phyloP scores from a whole-genome alignment of 2,888 invertebrate genomes.

The Eumerus sabulonum region DNA sequence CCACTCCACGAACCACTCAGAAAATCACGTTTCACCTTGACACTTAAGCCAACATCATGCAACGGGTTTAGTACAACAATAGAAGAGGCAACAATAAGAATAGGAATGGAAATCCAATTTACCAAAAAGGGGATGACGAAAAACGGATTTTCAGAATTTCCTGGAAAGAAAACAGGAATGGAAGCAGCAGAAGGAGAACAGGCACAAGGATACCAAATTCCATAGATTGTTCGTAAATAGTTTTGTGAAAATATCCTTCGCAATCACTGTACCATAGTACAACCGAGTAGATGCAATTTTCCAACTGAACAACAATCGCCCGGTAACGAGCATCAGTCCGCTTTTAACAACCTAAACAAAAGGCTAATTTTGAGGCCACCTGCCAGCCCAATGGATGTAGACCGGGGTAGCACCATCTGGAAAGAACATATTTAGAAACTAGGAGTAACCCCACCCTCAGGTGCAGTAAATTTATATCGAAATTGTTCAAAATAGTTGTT shows the following conservation, averaged over 20 bases:
- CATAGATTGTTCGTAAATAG: constrained; percentile 27
- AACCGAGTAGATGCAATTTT: constrained; percentile 25
- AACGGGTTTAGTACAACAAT: no score
- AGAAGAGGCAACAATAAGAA: no score
- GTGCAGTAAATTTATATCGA: constrained; percentile 50
- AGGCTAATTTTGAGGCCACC: constrained; percentile 37
- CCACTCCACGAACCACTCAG: not conserved
- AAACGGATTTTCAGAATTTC: no score
- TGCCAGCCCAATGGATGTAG: not conserved
- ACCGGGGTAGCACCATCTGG: no score
- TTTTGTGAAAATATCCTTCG: constrained; percentile 9
- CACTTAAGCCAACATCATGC: constrained; percentile 1
- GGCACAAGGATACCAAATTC: not conserved
- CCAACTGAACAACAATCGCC: constrained; percentile 32
- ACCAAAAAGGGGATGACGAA: no score
- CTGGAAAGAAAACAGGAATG: no score
- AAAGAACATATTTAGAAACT: no score
- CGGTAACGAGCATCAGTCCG: constrained; percentile 33
- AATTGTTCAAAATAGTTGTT: constrained; percentile 56
- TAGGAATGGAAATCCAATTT: no score
- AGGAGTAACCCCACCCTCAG: constrained; percentile 13
- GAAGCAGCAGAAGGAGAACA: no score
- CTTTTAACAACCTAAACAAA: constrained; percentile 36
- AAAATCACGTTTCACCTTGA: constrained; percentile 16
- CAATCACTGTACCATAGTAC: no score